These are phyloP conservation scores for Gila robusta DNA, from an alignment of 2,797 vertebrate species.

Conservation along the genomic window DNA sequence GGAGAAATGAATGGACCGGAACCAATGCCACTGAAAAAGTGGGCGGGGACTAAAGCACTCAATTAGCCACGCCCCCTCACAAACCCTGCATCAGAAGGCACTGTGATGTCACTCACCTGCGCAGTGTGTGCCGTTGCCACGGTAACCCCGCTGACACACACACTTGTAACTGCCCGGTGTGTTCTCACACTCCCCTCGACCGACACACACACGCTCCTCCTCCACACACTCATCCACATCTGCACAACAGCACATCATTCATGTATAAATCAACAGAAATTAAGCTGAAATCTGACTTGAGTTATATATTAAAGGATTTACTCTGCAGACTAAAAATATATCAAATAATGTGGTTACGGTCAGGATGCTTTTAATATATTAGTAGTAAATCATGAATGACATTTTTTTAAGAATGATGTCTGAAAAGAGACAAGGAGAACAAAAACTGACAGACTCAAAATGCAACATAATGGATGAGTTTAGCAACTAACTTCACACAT, in stretches of 20 bases:
- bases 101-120: constrained; percentile 75
- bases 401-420: no score
- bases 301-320: not conserved
- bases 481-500: constrained; percentile 65
- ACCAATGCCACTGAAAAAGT: no score
- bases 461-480: not conserved
- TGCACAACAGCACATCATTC: constrained; percentile 52
- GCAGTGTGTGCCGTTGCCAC: constrained; percentile 84
- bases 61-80: not conserved
- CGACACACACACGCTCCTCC: constrained; percentile 72
- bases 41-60: no score
- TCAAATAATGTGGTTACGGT: not conserved
- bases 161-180: constrained; percentile 82
- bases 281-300: not conserved
- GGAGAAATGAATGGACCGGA: no score
- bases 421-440: not conserved
- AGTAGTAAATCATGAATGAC: not conserved
- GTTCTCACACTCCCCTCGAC: constrained; percentile 81
- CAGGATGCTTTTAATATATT: not conserved
- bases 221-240: constrained; percentile 82
- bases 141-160: constrained; percentile 81
- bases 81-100: constrained; percentile 47
- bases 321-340: not conserved
- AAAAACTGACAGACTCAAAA: not conserved
- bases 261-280: not conserved